These are phyloP conservation scores for Nomia melanderi DNA, from an alignment of 1,140 invertebrate species.

Conservation along the genomic window DNA sequence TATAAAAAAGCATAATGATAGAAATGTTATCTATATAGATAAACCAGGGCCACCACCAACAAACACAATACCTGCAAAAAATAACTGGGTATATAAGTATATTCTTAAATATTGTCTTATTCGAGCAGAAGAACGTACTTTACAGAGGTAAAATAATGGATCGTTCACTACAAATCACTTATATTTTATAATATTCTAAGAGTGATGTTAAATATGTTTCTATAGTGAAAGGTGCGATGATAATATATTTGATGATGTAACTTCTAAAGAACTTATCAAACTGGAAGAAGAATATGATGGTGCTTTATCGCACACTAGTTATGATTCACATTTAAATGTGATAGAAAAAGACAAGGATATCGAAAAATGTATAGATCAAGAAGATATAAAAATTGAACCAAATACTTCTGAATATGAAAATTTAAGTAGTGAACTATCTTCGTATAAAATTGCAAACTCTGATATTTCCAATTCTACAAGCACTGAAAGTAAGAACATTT, in stretches of 20 bases:
- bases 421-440: background rate
- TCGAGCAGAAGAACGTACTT: background rate
- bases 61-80: conserved; percentile 72
- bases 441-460: background rate
- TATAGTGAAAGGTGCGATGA: conserved; percentile 4
- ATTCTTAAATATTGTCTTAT: conserved; percentile 65
- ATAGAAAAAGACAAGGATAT: background rate
- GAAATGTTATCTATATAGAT: conserved; percentile 79
- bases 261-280: conserved; percentile 38
- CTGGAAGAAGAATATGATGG: conserved; percentile 40
- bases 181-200: conserved; percentile 42
- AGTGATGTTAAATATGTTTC: background rate
- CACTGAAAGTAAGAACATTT: background rate
- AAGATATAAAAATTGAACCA: background rate
- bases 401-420: no score
- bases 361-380: background rate
- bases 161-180: background rate
- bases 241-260: conserved; percentile 44
- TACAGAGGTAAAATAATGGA: conserved; percentile 25
- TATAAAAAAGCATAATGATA: conserved; percentile 72
- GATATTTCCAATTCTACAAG: background rate
- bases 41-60: conserved; percentile 73
- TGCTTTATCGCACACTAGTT: background rate
- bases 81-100: conserved; percentile 73
- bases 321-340: background rate